A percentile compares a stretch with the other conserved stretches of the same genome.
These are phyloP conservation scores for Siniperca scherzeri DNA, from an alignment of 2,797 vertebrate species.

Conservation along the genomic window DNA sequence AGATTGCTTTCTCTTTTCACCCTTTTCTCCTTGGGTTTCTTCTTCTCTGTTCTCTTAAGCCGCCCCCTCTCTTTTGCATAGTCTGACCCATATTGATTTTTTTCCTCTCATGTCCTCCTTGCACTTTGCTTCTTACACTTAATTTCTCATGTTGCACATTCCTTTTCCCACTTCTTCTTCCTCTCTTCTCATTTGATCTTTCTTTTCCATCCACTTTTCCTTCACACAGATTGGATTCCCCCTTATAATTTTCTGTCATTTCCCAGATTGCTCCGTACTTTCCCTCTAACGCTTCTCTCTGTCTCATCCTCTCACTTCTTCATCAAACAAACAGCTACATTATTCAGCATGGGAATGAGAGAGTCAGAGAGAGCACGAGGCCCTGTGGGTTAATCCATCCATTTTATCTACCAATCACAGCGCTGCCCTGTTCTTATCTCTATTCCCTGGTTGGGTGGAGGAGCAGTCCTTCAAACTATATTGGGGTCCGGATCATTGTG, in stretches of 20 bases:
- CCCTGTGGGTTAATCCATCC: conserved; percentile 54
- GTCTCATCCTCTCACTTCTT: conserved; percentile 52
- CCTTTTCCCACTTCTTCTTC: neutral
- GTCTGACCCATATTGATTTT: neutral
- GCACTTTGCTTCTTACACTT: neutral
- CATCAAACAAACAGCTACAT: conserved; percentile 76
- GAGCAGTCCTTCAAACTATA: conserved; percentile 49
- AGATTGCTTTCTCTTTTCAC: neutral
- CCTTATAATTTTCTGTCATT: conserved; percentile 44
- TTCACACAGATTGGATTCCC: conserved; percentile 31
- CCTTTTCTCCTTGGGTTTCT: neutral
- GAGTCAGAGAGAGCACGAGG: conserved; percentile 31
- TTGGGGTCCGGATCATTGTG: conserved; percentile 62
- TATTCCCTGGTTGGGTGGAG: conserved; percentile 44
- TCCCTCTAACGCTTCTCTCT: conserved; percentile 20
- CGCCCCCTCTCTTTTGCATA: neutral
- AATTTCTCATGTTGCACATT: conserved; percentile 4
- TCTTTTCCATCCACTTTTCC: neutral
- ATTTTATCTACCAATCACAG: conserved; percentile 65
- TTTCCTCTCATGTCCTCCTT: neutral
- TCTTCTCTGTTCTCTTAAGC: neutral
- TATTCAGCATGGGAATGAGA: conserved; percentile 64
- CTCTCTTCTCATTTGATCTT: conserved; percentile 8
- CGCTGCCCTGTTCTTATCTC: conserved; percentile 37
- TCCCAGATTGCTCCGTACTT: conserved; percentile 29